These are phyloP conservation scores for Sciurus vulgaris DNA, from an alignment of 2,797 vertebrate species.

Conservation along the genomic window DNA sequence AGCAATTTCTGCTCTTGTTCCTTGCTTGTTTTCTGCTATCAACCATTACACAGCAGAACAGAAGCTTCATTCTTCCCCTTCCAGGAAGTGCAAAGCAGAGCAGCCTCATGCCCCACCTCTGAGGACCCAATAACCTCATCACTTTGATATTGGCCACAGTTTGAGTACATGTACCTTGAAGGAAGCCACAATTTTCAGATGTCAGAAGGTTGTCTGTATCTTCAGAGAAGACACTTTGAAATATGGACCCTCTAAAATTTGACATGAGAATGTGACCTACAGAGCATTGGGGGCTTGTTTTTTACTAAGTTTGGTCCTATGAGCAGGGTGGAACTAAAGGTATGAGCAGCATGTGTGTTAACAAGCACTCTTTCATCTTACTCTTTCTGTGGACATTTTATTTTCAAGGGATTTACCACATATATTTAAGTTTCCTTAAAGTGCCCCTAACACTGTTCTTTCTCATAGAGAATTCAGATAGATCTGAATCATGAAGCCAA, in stretches of 20 bases:
- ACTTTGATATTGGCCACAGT: neutral
- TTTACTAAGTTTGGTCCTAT: neutral
- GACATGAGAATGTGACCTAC: neutral
- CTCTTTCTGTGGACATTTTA: neutral
- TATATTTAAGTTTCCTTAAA: neutral
- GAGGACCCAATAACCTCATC: neutral
- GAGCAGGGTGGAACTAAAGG: neutral
- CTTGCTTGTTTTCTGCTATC: neutral
- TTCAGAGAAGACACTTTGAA: neutral
- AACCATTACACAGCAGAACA: neutral
- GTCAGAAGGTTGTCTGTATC: neutral
- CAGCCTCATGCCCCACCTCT: accelerated
- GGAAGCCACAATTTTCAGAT: neutral
- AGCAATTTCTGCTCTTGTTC: neutral
- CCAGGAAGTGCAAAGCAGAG: neutral
- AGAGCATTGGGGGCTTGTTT: neutral
- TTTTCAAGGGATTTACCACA: neutral
- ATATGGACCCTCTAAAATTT: neutral
- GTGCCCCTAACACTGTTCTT: neutral
- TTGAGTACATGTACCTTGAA: neutral
- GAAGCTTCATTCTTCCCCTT: neutral
- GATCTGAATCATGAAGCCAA: neutral
- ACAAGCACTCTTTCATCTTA: neutral
- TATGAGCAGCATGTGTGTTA: neutral
- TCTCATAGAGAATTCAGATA: neutral